phyloP scores from a whole-genome alignment of 2,888 invertebrate species.

The Amiota communis region DNA sequence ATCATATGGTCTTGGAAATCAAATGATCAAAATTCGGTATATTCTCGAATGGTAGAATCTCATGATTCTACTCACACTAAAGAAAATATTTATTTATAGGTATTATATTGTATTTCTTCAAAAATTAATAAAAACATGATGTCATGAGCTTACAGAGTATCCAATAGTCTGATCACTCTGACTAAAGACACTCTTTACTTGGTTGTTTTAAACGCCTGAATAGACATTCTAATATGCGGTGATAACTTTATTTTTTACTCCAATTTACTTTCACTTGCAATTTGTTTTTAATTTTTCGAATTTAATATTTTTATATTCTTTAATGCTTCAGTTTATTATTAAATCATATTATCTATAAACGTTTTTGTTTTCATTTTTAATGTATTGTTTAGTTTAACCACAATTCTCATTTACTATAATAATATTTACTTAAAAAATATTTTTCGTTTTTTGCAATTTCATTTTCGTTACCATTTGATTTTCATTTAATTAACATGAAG shows the following conservation, averaged over 20 bases:
- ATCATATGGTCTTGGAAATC: no score
- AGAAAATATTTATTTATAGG: no score
- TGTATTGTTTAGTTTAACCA: not conserved
- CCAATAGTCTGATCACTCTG: no score
- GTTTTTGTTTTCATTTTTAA: not conserved
- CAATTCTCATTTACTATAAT: not conserved
- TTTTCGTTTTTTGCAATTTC: constrained; percentile 43
- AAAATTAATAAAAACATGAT: no score
- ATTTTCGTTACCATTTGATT: constrained; percentile 52
- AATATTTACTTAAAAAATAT: not conserved
- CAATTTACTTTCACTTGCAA: constrained; percentile 44
- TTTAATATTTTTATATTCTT: not conserved
- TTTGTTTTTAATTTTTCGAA: not conserved
- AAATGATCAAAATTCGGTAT: no score
- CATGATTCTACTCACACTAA: no score
- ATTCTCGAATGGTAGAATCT: no score
- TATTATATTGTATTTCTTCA: no score
- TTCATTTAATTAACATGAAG: constrained; percentile 55
- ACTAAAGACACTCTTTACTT: no score
- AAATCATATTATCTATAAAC: not conserved
- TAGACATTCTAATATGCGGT: not conserved
- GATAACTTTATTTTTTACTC: not conserved
- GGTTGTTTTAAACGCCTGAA: no score
- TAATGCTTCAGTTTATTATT: constrained; percentile 8
- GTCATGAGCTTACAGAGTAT: no score